Base-by-base conservation (phyloP, 2,888 invertebrate genomes). In the Melanostoma scalare region DNA sequence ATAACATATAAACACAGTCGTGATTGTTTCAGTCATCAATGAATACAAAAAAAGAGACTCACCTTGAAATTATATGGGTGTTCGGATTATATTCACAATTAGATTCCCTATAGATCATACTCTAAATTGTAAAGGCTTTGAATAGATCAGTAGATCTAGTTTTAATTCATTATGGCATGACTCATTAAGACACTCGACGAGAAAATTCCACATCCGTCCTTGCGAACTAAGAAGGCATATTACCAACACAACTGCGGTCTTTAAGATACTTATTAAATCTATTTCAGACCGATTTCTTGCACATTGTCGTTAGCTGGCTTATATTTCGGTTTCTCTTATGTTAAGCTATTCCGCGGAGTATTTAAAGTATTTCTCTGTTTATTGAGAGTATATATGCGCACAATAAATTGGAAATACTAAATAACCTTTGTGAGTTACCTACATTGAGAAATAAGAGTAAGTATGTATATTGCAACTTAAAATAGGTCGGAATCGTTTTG, bases 1-100 rank as follows among this genome's bases (percentile, higher is more conserved):
- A 69, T 69, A 48, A 46, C 53, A 55, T 31, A 48, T 58, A 40
- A 58, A 71, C 58, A 58, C 36, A 58, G 40, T 60, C 58, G 58
- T 71, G 58, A 58, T 60, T 71, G 60, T 71, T 20, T 20, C 20
- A 20, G 20, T 1, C 20, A 20, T 20, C 20, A 20, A 20, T 20
- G 20, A 20, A 20, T 20, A 20, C 20, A 3, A 42, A 5, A 5
- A 60, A 40, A 50, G 42, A 44, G 60, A 33, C 9, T 35, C 46
- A 60, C 71, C 71, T 60, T 71, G 60, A 60, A 71, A 60, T 20
- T 6, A 8, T 60, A 52, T 71, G 33, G 35, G 20, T 20, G 20
- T 20, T 20, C 20, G 20, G 20, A 20, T 20, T 20, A 20, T 20
- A 20, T 20, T 20, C 20, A 20, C 20, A 20, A 20, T 20, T 20